phyloP scores from a whole-genome alignment of 1,140 invertebrate genomes.

The Macrosteles quadrilineatus region DNA sequence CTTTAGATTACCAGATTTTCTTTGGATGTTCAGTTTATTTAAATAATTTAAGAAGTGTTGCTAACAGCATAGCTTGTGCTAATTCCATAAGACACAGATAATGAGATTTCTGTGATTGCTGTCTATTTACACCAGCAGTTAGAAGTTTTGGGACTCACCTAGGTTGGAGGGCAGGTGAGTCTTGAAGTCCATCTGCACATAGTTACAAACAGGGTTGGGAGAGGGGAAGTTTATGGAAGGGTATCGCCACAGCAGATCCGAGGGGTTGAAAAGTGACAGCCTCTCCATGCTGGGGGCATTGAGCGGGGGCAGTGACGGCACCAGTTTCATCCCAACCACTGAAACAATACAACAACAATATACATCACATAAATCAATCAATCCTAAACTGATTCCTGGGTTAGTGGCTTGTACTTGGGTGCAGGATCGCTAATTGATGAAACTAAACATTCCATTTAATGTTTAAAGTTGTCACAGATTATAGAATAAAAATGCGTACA shows the following conservation, averaged over 20 bases:
- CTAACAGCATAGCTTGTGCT: too few relatives aligned
- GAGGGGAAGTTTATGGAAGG: slow-evolving; percentile 63
- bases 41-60: too few relatives aligned
- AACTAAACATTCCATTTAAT: too few relatives aligned
- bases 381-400: background rate
- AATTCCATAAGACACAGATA: too few relatives aligned
- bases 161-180: slow-evolving; percentile 77
- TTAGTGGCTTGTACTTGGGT: too few relatives aligned
- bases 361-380: background rate
- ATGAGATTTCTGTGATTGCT: too few relatives aligned
- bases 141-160: slow-evolving; percentile 55
- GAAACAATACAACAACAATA: slow-evolving; percentile 24
- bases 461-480: too few relatives aligned
- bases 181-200: slow-evolving; percentile 79
- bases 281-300: slow-evolving; percentile 61
- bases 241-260: slow-evolving; percentile 82
- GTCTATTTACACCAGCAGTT: too few relatives aligned
- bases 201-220: slow-evolving; percentile 53
- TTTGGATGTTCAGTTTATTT: too few relatives aligned
- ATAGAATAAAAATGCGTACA: too few relatives aligned
- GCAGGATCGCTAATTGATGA: too few relatives aligned
- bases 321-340: slow-evolving; percentile 37
- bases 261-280: slow-evolving; percentile 68
- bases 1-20: too few relatives aligned
- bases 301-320: slow-evolving; percentile 30